Base-by-base conservation (phyloP, 2,113 vertebrate species). In the Pholis gunnellus region DNA sequence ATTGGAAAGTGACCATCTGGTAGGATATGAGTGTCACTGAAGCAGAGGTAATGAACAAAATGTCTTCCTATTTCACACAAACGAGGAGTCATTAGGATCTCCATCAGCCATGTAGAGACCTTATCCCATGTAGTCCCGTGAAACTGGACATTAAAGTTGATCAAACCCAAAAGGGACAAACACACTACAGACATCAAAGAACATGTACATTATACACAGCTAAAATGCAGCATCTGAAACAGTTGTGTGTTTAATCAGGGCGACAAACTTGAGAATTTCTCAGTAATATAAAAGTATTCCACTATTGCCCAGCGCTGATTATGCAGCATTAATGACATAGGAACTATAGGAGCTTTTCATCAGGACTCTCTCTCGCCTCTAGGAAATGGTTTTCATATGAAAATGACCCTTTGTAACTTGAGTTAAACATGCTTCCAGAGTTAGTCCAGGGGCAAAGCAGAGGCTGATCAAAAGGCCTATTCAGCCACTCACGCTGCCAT, bases 1-100 rank as follows among this genome's bases (percentile, higher is more conserved):
- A 94, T 96, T 95, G 94, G 95, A 97, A 96, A 97, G 96, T 97
- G 95, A 97, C 96, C 96, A 96, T 97, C 96, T 97, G 95, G 93
- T 95, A 92, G 88, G 92, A 91, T 93, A 88, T 88, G 90, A 93
- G 86, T 92, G 94, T 83, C 93, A 95, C 84, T 94, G 91, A 91
- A 94, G 95, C 93, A 95, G 94, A 95, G 95, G 92, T 93, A 96
- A 96, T 95, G 94, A 95, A 94, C 88, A 96, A 94, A 95, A 95
- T 90, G 92, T 90, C 89, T 91, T 93, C 89, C 78, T 89, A 86
- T 91, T 94, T 90, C 89, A 88, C 71, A 92, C 84, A 93, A 93
- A 94, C 85, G 82, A 77, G 84, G 75, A 87, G 88, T 74, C 88
- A 95, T 95, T 95, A 95, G 91, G 48, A 90, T 91, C 91, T 89